Evolutionary conservation across 2,888 invertebrate species (phyloP).

Genomic region (Agrilus mali): DNA sequence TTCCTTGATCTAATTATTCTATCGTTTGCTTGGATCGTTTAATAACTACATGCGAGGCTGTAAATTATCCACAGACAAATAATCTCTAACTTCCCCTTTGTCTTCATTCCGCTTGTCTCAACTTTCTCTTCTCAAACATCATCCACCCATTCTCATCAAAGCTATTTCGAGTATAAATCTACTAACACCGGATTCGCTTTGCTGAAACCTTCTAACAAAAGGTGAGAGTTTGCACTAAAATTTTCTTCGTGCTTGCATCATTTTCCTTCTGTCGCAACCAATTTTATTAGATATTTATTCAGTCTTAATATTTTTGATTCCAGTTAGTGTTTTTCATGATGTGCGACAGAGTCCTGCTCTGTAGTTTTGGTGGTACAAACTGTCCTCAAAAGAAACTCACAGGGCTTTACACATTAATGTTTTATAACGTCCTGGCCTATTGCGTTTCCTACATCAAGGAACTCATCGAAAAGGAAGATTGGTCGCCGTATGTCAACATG

Average conservation of each 20-base stretch:
- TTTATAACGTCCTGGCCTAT: constrained; percentile 70
- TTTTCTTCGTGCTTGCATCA: not conserved
- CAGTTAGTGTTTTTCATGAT: constrained; percentile 62
- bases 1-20: too few species aligned
- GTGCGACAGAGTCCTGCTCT: constrained; percentile 51
- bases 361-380: constrained; percentile 35
- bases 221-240: not conserved
- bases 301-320: constrained; percentile 15
- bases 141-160: too few species aligned
- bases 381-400: constrained; percentile 39
- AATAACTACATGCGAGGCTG: too few species aligned
- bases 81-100: too few species aligned
- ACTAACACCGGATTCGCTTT: too few species aligned
- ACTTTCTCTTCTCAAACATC: too few species aligned
- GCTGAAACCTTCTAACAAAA: not conserved
- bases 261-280: not conserved
- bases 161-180: too few species aligned
- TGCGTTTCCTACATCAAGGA: constrained; percentile 64
- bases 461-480: constrained; percentile 60
- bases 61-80: too few species aligned
- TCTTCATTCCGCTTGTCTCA: too few species aligned
- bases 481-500: constrained; percentile 64
- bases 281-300: constrained; percentile 5
- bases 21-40: too few species aligned
- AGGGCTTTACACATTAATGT: constrained; percentile 65